Conservation (phyloP, 2,113 vertebrate genomes). For the Cinclus cinclus region DNA sequence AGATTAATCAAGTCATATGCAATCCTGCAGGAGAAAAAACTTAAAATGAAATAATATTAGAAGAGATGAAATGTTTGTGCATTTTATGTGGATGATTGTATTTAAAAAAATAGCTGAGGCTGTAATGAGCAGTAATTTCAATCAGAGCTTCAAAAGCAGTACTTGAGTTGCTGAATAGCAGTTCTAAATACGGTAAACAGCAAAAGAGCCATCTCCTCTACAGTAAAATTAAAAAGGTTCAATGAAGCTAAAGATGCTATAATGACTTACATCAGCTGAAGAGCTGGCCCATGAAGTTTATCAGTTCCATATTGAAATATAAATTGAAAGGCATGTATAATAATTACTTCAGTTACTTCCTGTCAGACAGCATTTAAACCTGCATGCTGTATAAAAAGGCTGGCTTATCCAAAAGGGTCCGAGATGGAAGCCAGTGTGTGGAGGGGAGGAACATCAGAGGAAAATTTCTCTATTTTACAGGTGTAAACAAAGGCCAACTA, state of each 20-base stretch:
- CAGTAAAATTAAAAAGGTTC: slow-evolving; percentile 38
- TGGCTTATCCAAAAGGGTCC: not conserved
- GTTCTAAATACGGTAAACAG: slow-evolving; percentile 49
- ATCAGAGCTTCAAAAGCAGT: slow-evolving; percentile 56
- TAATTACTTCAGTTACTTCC: slow-evolving; percentile 4
- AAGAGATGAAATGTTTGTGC: slow-evolving; percentile 39
- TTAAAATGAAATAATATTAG: slow-evolving; percentile 9
- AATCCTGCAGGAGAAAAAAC: not conserved
- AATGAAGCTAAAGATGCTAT: slow-evolving; percentile 17
- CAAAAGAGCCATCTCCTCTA: slow-evolving; percentile 29
- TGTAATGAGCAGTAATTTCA: slow-evolving; percentile 64
- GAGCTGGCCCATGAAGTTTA: slow-evolving; percentile 38
- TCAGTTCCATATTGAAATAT: slow-evolving; percentile 17
- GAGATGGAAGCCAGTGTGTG: not conserved
- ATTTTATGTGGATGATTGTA: slow-evolving; percentile 33
- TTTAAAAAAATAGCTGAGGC: slow-evolving; percentile 37
- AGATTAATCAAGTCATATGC: not conserved
- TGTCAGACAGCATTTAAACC: not conserved
- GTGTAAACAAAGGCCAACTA: not conserved
- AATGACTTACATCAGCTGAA: slow-evolving; percentile 43
- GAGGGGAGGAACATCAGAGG: not conserved
- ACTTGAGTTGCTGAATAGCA: slow-evolving; percentile 51
- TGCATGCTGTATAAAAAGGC: not conserved
- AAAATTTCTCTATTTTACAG: not conserved
- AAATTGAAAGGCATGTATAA: not conserved